Evolutionary conservation across 2,888 invertebrate genomes (phyloP).

Genomic region (Drosophila mayaguana): DNA sequence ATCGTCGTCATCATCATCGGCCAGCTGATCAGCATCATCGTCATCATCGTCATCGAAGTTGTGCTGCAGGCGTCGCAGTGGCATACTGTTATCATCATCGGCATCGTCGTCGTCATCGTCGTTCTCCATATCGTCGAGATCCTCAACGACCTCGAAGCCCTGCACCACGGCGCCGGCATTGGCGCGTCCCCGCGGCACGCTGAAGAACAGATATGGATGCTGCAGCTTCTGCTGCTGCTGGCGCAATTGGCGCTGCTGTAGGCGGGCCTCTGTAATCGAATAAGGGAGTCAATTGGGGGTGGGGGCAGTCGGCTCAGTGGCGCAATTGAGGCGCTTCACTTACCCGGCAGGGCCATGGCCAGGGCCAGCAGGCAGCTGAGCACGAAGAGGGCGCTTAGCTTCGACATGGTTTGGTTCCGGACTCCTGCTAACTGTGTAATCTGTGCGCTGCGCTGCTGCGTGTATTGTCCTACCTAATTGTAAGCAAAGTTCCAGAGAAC

Average conservation of each 20-base stretch:
- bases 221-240: constrained; percentile 43
- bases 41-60: constrained; percentile 22
- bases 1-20: background rate
- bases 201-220: constrained; percentile 79
- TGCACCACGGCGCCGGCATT: constrained; percentile 69
- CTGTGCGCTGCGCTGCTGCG: constrained; percentile 23
- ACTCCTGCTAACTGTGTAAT: constrained; percentile 9
- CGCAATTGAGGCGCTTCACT: constrained; percentile 30
- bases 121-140: constrained; percentile 40
- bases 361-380: constrained; percentile 63
- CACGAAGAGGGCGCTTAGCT: constrained; percentile 55
- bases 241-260: constrained; percentile 42
- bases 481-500: constrained; percentile 77
- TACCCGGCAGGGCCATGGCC: constrained; percentile 66
- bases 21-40: constrained; percentile 26
- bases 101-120: constrained; percentile 36
- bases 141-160: constrained; percentile 69
- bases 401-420: constrained; percentile 44
- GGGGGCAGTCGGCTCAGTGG: too few species aligned
- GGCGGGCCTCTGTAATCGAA: constrained; percentile 58
- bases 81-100: constrained; percentile 4
- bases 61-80: constrained; percentile 14
- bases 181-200: constrained; percentile 70
- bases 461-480: constrained; percentile 75
- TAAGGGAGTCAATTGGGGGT: background rate